phyloP scores from a whole-genome alignment of 2,888 invertebrate species.

The Sialis lutaria region DNA sequence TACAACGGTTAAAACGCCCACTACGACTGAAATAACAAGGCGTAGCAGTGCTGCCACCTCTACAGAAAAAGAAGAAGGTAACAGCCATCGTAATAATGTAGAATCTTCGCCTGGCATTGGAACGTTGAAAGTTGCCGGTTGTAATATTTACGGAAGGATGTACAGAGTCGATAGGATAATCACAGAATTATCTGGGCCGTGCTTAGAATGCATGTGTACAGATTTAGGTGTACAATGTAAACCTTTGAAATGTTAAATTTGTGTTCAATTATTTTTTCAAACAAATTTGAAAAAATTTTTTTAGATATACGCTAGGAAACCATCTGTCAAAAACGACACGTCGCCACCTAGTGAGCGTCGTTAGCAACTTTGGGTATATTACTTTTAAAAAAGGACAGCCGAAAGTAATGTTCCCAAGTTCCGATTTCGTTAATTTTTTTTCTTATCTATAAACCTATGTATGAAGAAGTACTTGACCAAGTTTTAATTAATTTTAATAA shows the following conservation, averaged over 20 bases:
- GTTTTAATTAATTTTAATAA: too few species aligned
- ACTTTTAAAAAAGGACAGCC: too few species aligned
- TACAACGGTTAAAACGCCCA: constrained; percentile 6
- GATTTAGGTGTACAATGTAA: constrained; percentile 73
- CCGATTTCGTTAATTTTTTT: too few species aligned
- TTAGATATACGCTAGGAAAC: too few species aligned
- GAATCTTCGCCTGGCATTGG: constrained; percentile 27
- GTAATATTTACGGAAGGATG: constrained; percentile 81
- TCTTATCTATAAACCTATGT: too few species aligned
- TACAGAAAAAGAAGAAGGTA: constrained; percentile 7
- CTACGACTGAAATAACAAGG: constrained; percentile 8
- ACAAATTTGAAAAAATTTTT: too few species aligned
- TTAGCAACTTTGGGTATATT: too few species aligned
- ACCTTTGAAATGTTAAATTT: constrained; percentile 36
- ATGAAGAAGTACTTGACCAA: too few species aligned
- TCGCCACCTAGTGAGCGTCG: too few species aligned
- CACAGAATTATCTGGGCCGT: constrained; percentile 62
- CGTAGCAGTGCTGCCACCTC: too few species aligned
- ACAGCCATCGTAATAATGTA: constrained; percentile 11
- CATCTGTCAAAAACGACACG: too few species aligned
- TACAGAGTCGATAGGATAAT: constrained; percentile 70
- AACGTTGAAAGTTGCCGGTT: constrained; percentile 62
- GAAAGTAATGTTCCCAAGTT: too few species aligned
- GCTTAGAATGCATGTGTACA: constrained; percentile 73
- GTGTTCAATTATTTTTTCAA: neutral